Evolutionary conservation across 2,797 vertebrate genomes (phyloP).

Genomic region (Halcyon chelicuti): DNA sequence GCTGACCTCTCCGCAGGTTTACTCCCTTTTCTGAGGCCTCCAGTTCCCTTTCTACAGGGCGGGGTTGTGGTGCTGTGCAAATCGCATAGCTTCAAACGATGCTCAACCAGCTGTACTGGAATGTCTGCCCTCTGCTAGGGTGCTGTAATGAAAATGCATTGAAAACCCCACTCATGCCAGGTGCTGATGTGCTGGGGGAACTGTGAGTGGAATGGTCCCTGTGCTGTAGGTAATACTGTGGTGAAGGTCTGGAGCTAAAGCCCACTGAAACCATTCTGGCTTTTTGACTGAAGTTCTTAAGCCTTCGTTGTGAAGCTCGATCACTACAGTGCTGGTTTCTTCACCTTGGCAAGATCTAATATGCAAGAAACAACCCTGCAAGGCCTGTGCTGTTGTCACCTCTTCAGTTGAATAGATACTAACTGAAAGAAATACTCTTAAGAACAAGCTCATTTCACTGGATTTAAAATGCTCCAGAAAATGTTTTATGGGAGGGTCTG

Average conservation of each 20-base stretch:
- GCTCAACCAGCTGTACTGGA: rapidly evolving
- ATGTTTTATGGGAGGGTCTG: not conserved
- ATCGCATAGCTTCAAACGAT: not conserved
- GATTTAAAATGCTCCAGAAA: not conserved
- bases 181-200: not conserved
- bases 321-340: not conserved
- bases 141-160: not conserved
- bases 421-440: not conserved
- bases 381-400: not conserved
- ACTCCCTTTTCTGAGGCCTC: not conserved
- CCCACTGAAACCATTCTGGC: not conserved
- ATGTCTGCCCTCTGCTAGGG: not conserved
- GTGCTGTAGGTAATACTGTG: rapidly evolving
- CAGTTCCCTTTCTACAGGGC: no score
- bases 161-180: not conserved
- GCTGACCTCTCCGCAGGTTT: not conserved
- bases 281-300: not conserved
- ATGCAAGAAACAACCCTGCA: rapidly evolving
- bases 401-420: not conserved
- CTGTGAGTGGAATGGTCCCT: not conserved
- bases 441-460: not conserved
- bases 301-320: rapidly evolving
- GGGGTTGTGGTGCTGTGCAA: not conserved
- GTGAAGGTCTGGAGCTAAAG: not conserved
- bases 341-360: no score